These are phyloP conservation scores for Neopelma chrysocephalum DNA, from an alignment of 2,797 vertebrate species.

Conservation along the genomic window DNA sequence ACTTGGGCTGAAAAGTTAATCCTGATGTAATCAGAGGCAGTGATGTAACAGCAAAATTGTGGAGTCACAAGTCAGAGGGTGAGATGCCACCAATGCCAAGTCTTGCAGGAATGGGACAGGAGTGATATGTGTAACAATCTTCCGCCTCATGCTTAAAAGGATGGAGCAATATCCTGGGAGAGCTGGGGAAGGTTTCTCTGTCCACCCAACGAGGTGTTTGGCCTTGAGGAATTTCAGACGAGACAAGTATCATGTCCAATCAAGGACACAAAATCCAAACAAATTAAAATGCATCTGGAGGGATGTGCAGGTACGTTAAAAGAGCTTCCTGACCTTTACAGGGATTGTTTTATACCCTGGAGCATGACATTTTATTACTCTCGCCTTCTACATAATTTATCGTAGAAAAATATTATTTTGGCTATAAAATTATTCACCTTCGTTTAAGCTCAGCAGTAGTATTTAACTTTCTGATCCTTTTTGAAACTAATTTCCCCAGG, in stretches of 20 bases:
- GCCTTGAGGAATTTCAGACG: background rate
- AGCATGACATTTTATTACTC: constrained; percentile 37
- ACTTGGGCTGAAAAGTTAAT: background rate
- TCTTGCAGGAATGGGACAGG: background rate
- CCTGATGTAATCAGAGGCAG: background rate
- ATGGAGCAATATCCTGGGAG: background rate
- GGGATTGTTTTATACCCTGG: constrained; percentile 12
- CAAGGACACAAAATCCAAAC: background rate
- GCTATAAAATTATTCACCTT: constrained; percentile 29
- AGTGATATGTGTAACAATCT: background rate
- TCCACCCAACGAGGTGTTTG: background rate
- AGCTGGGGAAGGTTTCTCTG: background rate
- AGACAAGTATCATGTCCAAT: background rate
- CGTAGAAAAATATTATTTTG: constrained; percentile 60
- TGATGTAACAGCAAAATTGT: background rate
- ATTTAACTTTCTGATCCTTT: constrained; percentile 50
- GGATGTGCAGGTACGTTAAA: background rate
- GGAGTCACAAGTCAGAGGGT: background rate
- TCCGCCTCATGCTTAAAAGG: background rate
- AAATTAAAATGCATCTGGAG: constrained; percentile 1
- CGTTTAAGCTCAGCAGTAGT: constrained; percentile 3
- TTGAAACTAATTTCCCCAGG: constrained; percentile 35
- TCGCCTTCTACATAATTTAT: constrained; percentile 34
- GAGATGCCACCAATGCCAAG: background rate
- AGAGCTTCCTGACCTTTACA: constrained; percentile 49